phyloP scores from a whole-genome alignment of 2,888 invertebrate genomes.

The Alloscopus bannaensis region DNA sequence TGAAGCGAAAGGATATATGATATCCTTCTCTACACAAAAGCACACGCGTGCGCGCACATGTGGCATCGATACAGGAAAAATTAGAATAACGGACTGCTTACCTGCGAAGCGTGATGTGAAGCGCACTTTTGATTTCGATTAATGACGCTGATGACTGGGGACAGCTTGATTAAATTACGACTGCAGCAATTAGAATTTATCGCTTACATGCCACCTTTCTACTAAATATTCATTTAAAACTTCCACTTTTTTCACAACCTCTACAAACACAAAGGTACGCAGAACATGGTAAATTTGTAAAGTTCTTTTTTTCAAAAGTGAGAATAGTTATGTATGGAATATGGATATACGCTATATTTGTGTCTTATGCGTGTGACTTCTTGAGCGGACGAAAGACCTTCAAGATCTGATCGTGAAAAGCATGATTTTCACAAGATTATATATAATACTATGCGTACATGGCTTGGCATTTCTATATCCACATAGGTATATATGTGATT shows the following conservation, averaged over 20 bases:
- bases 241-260: neutral
- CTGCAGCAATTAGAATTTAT: constrained; percentile 22
- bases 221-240: neutral
- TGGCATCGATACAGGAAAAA: no score
- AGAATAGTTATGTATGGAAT: no score
- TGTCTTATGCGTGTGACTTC: constrained; percentile 21
- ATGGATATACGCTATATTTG: neutral
- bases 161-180: constrained; percentile 15
- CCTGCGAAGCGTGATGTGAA: no score
- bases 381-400: constrained; percentile 65
- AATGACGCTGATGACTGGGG: neutral
- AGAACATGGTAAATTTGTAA: no score
- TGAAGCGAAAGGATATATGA: no score
- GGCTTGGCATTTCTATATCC: neutral
- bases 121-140: no score
- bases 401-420: constrained; percentile 58
- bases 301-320: no score
- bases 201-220: constrained; percentile 13
- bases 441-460: constrained; percentile 12
- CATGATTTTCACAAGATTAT: constrained; percentile 40
- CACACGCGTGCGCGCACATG: no score
- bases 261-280: no score
- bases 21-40: no score
- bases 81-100: no score
- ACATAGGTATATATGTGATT: neutral